Percentiles rank a stretch among this genome's conserved stretches.
phyloP scores from a whole-genome alignment of 1,140 invertebrate species.

The Drosophila aff. region DNA sequence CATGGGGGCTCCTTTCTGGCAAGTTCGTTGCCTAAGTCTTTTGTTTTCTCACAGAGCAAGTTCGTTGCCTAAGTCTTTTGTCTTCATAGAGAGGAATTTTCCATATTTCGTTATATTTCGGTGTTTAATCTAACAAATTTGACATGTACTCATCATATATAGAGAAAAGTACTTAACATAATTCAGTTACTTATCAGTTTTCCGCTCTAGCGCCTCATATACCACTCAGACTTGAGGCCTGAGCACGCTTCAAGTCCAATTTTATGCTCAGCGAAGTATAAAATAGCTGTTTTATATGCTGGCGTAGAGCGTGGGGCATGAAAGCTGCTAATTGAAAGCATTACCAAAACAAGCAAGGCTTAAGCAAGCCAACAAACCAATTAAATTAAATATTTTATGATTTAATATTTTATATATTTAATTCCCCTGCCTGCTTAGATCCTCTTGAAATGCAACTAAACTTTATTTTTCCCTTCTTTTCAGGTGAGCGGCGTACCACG shows the following conservation, averaged over 20 bases:
- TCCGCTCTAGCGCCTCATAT: constrained; percentile 30
- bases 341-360: background rate
- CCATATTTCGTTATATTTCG: background rate
- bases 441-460: background rate
- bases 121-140: background rate
- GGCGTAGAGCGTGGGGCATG: background rate
- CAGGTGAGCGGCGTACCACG: constrained; percentile 30
- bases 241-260: constrained; percentile 13
- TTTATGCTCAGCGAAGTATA: constrained; percentile 69
- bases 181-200: constrained; percentile 9
- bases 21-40: constrained; percentile 23
- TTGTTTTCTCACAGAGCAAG: background rate
- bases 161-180: too few relatives aligned
- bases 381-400: background rate
- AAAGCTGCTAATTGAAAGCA: constrained; percentile 46
- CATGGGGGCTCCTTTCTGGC: background rate
- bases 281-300: constrained; percentile 45
- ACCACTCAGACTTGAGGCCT: background rate
- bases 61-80: constrained; percentile 39
- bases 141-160: background rate
- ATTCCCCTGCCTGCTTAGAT: too few relatives aligned
- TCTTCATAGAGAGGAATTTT: too few relatives aligned
- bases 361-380: background rate
- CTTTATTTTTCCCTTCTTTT: background rate
- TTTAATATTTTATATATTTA: too few relatives aligned